These are phyloP conservation scores for Fragum sueziense DNA, from an alignment of 2,888 invertebrate species.

Conservation along the genomic window DNA sequence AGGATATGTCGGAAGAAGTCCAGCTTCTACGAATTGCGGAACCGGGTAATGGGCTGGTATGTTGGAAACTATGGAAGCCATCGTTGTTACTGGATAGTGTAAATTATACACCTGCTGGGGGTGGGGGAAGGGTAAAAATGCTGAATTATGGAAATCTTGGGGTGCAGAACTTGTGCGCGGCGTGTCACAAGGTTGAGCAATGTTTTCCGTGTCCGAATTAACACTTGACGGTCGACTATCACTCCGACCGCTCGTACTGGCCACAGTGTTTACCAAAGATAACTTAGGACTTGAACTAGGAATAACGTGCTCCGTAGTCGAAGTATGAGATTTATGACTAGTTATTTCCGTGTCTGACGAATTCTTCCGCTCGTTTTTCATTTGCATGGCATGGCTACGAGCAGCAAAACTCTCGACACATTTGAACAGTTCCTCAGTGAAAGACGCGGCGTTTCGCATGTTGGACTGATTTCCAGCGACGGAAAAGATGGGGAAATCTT, in stretches of 20 bases:
- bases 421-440: constrained; percentile 52
- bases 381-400: constrained; percentile 29
- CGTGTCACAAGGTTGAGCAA: constrained; percentile 31
- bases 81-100: constrained; percentile 43
- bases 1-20: constrained; percentile 42
- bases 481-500: constrained; percentile 49
- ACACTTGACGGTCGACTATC: constrained; percentile 12
- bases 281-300: constrained; percentile 36
- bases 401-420: constrained; percentile 43
- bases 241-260: constrained; percentile 17
- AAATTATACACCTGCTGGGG: constrained; percentile 53
- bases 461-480: constrained; percentile 38
- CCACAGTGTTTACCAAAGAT: constrained; percentile 19
- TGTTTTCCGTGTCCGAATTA: constrained; percentile 14
- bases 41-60: constrained; percentile 32
- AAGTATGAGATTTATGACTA: constrained; percentile 38
- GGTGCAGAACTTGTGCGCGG: background rate
- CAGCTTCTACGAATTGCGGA: constrained; percentile 52
- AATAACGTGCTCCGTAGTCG: constrained; percentile 28
- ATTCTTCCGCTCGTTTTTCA: constrained; percentile 3
- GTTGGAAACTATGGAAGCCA: constrained; percentile 35
- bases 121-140: constrained; percentile 41
- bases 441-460: constrained; percentile 43
- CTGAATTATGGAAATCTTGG: constrained; percentile 27
- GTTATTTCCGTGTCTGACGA: constrained; percentile 6